phyloP scores from a whole-genome alignment of 2,113 vertebrate species.

The Pedetes capensis region DNA sequence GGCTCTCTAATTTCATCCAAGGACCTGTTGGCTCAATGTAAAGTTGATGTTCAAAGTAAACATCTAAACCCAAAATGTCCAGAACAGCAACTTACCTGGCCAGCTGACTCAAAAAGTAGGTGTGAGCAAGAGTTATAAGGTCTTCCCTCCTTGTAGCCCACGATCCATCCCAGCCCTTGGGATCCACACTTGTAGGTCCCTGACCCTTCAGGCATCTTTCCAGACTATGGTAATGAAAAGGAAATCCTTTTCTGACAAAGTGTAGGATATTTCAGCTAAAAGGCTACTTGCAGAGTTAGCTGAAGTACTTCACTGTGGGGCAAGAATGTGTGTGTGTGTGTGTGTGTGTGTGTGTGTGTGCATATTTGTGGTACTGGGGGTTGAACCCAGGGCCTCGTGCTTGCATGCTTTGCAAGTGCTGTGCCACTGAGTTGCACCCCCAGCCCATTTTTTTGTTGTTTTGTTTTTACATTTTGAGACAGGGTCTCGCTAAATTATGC shows the following conservation, averaged over 20 bases:
- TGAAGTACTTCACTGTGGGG: background rate
- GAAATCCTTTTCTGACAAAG: background rate
- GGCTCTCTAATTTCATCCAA: background rate
- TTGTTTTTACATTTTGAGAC: too few species aligned
- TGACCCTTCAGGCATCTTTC: background rate
- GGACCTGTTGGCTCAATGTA: background rate
- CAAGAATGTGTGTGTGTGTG: background rate
- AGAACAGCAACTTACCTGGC: background rate
- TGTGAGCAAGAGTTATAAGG: background rate
- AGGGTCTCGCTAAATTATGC: too few species aligned
- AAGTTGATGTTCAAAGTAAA: background rate
- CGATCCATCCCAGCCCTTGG: too few species aligned
- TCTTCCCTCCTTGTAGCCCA: rapidly evolving
- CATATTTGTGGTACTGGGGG: too few species aligned
- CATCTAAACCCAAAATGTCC: background rate
- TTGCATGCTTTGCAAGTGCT: too few species aligned
- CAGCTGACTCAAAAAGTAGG: background rate
- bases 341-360: too few species aligned
- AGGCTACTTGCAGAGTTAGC: background rate
- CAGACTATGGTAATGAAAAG: background rate
- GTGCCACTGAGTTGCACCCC: too few species aligned
- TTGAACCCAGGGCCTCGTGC: too few species aligned
- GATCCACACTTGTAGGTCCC: background rate
- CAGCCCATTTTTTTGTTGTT: too few species aligned
- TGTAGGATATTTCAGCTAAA: background rate